These are phyloP conservation scores for Equus quagga DNA, from an alignment of 2,113 vertebrate species.

Conservation along the genomic window DNA sequence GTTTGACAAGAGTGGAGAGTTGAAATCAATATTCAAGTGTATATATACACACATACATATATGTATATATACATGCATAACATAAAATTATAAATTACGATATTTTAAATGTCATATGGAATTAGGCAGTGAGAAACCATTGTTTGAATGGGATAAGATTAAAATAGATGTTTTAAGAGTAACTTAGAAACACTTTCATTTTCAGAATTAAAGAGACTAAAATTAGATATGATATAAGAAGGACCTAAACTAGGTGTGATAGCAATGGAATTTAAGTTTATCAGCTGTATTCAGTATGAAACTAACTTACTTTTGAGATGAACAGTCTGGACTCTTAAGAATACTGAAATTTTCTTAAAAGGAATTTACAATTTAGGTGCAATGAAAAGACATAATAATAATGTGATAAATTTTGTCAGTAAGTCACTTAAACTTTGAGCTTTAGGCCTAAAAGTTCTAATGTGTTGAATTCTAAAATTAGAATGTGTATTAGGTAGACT, in stretches of 20 bases:
- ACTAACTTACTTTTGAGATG: background rate
- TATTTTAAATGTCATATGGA: background rate
- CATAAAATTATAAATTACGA: background rate
- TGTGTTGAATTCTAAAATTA: background rate
- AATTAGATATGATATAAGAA: background rate
- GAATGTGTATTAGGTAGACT: background rate
- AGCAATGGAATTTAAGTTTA: background rate
- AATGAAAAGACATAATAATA: background rate
- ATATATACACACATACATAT: background rate
- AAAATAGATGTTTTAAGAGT: background rate
- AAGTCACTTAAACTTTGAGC: background rate
- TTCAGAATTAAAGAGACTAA: slow-evolving; percentile 20
- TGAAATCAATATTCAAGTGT: background rate
- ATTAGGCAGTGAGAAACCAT: background rate
- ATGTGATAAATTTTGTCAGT: background rate
- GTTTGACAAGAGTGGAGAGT: background rate
- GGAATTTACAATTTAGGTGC: background rate
- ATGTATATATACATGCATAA: background rate
- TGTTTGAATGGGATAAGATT: background rate
- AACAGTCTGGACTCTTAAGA: background rate
- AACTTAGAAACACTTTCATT: background rate
- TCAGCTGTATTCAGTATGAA: background rate
- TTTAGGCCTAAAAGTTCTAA: background rate
- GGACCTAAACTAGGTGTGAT: background rate
- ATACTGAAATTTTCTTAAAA: slow-evolving; percentile 21